Conservation (phyloP, 2,797 vertebrate genomes). For the Karalla daura region DNA sequence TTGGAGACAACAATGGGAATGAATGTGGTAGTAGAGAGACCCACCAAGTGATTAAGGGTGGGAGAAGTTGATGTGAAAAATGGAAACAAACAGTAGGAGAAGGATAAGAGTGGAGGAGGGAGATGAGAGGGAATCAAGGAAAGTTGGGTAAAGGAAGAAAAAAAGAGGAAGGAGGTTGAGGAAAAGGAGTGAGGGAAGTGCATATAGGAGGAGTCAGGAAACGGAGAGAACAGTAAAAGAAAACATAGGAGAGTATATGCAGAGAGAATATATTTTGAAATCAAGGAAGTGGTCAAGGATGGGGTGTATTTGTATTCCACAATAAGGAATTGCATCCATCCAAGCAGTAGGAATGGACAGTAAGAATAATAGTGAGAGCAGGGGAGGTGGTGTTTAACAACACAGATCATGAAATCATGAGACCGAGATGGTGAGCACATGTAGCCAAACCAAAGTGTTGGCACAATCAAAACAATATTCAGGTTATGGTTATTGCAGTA, state of each 20-base stretch:
- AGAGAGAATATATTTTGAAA: constrained; percentile 37
- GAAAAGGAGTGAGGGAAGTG: constrained; percentile 33
- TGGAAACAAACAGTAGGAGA: constrained; percentile 1
- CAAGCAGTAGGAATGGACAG: constrained; percentile 36
- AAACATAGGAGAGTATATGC: constrained; percentile 19
- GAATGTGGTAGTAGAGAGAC: constrained; percentile 4
- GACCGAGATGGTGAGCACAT: constrained; percentile 2
- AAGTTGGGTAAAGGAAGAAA: constrained; percentile 31
- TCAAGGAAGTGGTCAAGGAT: constrained; percentile 23
- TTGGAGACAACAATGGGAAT: no score
- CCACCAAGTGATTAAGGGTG: constrained; percentile 17
- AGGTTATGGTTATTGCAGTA: constrained; percentile 15
- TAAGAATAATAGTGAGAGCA: constrained; percentile 31
- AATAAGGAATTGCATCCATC: constrained; percentile 53
- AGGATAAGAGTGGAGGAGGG: background rate
- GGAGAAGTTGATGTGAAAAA: constrained; percentile 14
- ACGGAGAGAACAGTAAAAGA: constrained; percentile 30
- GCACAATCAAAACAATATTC: background rate
- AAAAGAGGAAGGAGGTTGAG: constrained; percentile 24
- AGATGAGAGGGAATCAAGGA: background rate
- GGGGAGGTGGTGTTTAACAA: constrained; percentile 9
- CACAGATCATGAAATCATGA: constrained; percentile 8
- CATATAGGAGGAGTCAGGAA: constrained; percentile 29
- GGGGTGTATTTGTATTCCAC: constrained; percentile 42
- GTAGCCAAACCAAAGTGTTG: constrained; percentile 32